Evolutionary conservation across 2,113 vertebrate genomes (phyloP).

Genomic region (Scortum barcoo): DNA sequence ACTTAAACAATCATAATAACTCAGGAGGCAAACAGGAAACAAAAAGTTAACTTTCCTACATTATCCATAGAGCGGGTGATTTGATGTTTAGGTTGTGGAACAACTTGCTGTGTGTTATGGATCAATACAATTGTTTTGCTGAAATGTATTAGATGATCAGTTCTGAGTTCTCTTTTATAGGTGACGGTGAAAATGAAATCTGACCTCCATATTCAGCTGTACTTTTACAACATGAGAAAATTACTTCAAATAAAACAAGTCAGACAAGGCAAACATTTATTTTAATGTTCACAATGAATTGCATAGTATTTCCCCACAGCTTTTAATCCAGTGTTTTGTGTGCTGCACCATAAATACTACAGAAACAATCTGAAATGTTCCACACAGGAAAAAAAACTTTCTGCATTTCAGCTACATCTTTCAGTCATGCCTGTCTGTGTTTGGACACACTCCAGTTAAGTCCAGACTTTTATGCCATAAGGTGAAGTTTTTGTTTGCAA

Average conservation of each 20-base stretch:
- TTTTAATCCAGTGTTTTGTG: not conserved
- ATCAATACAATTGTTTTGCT: not conserved
- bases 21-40: not conserved
- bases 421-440: not conserved
- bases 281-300: not conserved
- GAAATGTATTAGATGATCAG: not conserved
- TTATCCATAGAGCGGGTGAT: not conserved
- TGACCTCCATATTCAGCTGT: not conserved
- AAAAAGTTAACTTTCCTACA: not conserved
- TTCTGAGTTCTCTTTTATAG: not conserved
- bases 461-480: not conserved
- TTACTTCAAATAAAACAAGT: not conserved
- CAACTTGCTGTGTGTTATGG: not conserved
- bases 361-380: not conserved
- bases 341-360: not conserved
- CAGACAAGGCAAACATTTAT: not conserved
- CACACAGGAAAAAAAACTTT: no score
- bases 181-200: not conserved
- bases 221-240: not conserved
- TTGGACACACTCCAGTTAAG: not conserved
- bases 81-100: not conserved
- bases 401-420: not conserved
- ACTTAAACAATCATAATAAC: not conserved
- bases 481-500: not conserved
- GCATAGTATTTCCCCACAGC: not conserved